A percentile compares a stretch with the other conserved stretches of the same genome.
phyloP scores from a whole-genome alignment of 2,113 vertebrate genomes.

The Podarcis cretensis region DNA sequence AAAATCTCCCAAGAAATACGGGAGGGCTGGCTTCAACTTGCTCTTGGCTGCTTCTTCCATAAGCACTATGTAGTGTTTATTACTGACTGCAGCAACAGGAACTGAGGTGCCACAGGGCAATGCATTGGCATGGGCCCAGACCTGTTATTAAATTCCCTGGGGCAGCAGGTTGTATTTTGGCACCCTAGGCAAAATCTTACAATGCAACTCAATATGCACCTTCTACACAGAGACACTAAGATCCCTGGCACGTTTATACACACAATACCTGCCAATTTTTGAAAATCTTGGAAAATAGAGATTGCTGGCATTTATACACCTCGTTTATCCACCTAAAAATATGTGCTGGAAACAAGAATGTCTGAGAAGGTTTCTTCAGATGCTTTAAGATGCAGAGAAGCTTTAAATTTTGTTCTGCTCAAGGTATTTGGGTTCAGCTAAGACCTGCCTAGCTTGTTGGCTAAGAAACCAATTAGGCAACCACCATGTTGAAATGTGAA shows the following conservation, averaged over 20 bases:
- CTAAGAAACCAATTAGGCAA: not conserved
- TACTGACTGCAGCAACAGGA: not conserved
- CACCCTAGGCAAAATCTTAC: not conserved
- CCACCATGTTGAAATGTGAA: no score
- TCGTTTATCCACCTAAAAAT: not conserved
- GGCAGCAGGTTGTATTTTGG: not conserved
- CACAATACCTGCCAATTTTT: not conserved
- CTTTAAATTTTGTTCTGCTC: not conserved
- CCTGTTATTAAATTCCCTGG: not conserved
- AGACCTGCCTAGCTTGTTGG: not conserved
- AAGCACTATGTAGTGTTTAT: not conserved
- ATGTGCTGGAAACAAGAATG: not conserved
- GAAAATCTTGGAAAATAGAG: not conserved
- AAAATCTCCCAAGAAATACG: not conserved
- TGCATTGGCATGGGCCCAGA: not conserved
- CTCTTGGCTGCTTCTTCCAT: not conserved
- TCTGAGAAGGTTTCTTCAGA: not conserved
- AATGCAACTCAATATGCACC: not conserved
- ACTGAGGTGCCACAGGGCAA: not conserved
- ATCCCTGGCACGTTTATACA: not conserved
- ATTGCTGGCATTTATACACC: not conserved
- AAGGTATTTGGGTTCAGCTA: not conserved
- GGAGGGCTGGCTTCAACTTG: not conserved
- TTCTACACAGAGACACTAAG: not conserved
- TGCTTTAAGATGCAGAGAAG: not conserved